Evolutionary conservation across 2,888 invertebrate species (phyloP).

Genomic region (Agrochola litura): DNA sequence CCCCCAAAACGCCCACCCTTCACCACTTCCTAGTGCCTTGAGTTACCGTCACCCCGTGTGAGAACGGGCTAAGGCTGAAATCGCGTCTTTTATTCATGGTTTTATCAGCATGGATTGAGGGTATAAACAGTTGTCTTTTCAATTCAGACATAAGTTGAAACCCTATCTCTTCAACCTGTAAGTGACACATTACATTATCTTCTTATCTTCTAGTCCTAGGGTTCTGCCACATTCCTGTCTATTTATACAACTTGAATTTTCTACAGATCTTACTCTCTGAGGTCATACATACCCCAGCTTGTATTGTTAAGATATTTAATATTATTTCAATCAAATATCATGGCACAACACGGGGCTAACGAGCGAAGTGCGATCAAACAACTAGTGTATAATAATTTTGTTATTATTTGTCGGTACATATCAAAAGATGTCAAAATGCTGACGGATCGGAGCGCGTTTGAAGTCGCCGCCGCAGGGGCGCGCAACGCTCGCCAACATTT

Average conservation of each 20-base stretch:
- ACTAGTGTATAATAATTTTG: constrained; percentile 76
- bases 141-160: background rate
- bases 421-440: constrained; percentile 88
- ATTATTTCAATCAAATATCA: constrained; percentile 55
- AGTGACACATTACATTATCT: background rate
- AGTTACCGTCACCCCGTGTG: too few species aligned
- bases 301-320: constrained; percentile 5
- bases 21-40: too few species aligned
- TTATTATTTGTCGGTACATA: constrained; percentile 87
- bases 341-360: constrained; percentile 45
- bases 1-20: too few species aligned
- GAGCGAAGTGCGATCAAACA: constrained; percentile 61
- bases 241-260: background rate
- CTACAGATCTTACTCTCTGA: background rate
- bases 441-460: constrained; percentile 82
- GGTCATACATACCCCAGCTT: background rate
- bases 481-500: constrained; percentile 77
- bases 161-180: too few species aligned
- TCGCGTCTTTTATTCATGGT: background rate
- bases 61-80: too few species aligned
- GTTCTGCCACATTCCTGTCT: background rate
- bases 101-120: background rate
- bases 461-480: constrained; percentile 82
- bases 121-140: background rate
- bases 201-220: too few species aligned